Percentiles rank a stretch among this genome's conserved stretches.
phyloP scores from a whole-genome alignment of 2,113 vertebrate genomes.

The Xiphophorus couchianus region DNA sequence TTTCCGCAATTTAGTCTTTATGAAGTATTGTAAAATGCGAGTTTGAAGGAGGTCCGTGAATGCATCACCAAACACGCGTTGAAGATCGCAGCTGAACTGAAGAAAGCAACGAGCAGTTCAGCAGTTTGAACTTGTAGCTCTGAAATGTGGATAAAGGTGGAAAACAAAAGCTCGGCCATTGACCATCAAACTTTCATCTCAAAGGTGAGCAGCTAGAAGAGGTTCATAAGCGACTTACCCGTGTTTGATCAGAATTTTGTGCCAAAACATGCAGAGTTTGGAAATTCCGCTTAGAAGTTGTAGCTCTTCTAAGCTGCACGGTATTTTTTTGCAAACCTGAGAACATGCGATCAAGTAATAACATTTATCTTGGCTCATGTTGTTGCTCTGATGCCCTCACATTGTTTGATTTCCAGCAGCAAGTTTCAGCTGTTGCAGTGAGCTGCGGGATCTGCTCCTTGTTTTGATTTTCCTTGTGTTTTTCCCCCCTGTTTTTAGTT shows the following conservation, averaged over 20 bases:
- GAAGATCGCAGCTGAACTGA: neutral
- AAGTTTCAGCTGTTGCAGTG: constrained; percentile 10
- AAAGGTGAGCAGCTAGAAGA: constrained; percentile 38
- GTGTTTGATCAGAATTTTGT: neutral
- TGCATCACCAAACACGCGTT: constrained; percentile 28
- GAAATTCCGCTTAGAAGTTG: too few species aligned
- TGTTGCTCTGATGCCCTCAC: constrained; percentile 12
- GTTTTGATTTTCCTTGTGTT: neutral
- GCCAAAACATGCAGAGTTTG: neutral
- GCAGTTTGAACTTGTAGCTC: neutral
- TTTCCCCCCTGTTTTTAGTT: neutral
- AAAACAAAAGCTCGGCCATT: constrained; percentile 30
- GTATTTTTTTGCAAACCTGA: neutral
- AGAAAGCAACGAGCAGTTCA: neutral
- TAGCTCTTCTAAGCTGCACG: too few species aligned
- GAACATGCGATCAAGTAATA: neutral
- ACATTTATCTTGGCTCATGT: neutral
- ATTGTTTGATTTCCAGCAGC: constrained; percentile 14
- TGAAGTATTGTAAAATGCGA: constrained; percentile 2
- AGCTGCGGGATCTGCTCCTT: neutral
- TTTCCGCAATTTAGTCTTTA: neutral
- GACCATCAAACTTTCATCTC: constrained; percentile 12
- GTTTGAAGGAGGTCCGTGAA: constrained; percentile 20
- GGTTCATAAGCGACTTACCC: neutral
- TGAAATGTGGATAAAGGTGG: constrained; percentile 47